Percentiles rank a stretch among this genome's conserved stretches.
Evolutionary conservation across 2,888 invertebrate genomes (phyloP).

Genomic region (Agonum fuliginosum): DNA sequence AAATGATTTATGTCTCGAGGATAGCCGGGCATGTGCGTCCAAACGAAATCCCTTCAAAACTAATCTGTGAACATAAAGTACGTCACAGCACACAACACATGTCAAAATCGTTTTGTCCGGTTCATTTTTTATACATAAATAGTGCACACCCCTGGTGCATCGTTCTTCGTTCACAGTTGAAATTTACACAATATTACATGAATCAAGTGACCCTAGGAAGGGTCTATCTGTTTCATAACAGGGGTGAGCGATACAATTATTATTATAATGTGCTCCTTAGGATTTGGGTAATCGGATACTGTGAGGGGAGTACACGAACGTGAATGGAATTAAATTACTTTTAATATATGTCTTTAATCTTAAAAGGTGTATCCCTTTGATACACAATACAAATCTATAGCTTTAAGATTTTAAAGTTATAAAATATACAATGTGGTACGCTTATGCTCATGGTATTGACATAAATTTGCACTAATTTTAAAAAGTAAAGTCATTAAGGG

Average conservation of each 20-base stretch:
- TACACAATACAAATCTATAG: no score
- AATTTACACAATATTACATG: slow-evolving; percentile 50
- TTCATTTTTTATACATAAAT: slow-evolving; percentile 59
- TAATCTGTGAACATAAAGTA: slow-evolving; percentile 55
- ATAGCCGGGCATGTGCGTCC: slow-evolving; percentile 40
- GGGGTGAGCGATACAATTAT: slow-evolving; percentile 19
- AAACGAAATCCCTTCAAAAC: slow-evolving; percentile 53
- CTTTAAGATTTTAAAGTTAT: no score
- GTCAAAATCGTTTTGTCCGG: slow-evolving; percentile 56
- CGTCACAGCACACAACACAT: slow-evolving; percentile 47
- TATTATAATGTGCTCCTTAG: slow-evolving; percentile 40
- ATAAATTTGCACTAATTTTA: no score
- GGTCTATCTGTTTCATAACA: slow-evolving; percentile 23
- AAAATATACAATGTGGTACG: no score
- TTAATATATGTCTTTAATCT: slow-evolving; percentile 37
- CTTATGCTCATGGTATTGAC: no score
- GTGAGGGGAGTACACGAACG: not conserved
- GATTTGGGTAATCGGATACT: slow-evolving; percentile 44
- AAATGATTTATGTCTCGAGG: slow-evolving; percentile 26
- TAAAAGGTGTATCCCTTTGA: no score
- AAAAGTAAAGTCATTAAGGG: no score
- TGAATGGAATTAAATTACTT: slow-evolving; percentile 41
- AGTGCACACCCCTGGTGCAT: slow-evolving; percentile 51
- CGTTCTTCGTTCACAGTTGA: slow-evolving; percentile 34
- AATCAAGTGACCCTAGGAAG: slow-evolving; percentile 38